These are phyloP conservation scores for Bufotes viridis DNA, from an alignment of 2,797 vertebrate species.

Conservation along the genomic window DNA sequence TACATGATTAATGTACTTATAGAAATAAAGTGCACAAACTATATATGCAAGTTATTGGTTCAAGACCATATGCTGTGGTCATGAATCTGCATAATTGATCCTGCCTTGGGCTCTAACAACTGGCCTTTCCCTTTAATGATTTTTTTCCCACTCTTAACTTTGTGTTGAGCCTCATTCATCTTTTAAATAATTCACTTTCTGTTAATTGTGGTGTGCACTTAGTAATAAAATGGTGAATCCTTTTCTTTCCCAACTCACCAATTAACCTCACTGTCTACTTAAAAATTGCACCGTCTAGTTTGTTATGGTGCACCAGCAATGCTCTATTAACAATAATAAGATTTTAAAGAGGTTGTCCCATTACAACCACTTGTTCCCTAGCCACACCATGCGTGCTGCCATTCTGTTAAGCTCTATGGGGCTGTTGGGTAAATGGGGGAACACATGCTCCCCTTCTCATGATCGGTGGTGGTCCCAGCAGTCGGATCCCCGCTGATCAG, in stretches of 20 bases:
- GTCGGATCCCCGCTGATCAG: too few relatives aligned
- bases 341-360: too few relatives aligned
- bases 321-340: too few relatives aligned
- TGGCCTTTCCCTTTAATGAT: conserved; percentile 14
- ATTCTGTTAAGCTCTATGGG: too few relatives aligned
- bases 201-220: conserved; percentile 19
- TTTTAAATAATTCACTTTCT: conserved; percentile 20
- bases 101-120: conserved; percentile 22
- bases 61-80: conserved; percentile 13
- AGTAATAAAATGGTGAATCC: not conserved
- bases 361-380: too few relatives aligned
- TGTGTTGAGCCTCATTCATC: not conserved
- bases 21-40: conserved; percentile 6
- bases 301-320: not conserved
- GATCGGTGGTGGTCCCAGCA: too few relatives aligned
- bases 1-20: not conserved
- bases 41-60: not conserved
- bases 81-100: conserved; percentile 9
- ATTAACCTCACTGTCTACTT: not conserved
- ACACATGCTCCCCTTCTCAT: too few relatives aligned
- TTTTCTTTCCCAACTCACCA: not conserved
- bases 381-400: too few relatives aligned
- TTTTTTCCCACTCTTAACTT: not conserved
- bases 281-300: not conserved
- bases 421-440: too few relatives aligned